These are phyloP conservation scores for Typhlichthys subterraneus DNA, from an alignment of 2,797 vertebrate genomes.

Conservation along the genomic window DNA sequence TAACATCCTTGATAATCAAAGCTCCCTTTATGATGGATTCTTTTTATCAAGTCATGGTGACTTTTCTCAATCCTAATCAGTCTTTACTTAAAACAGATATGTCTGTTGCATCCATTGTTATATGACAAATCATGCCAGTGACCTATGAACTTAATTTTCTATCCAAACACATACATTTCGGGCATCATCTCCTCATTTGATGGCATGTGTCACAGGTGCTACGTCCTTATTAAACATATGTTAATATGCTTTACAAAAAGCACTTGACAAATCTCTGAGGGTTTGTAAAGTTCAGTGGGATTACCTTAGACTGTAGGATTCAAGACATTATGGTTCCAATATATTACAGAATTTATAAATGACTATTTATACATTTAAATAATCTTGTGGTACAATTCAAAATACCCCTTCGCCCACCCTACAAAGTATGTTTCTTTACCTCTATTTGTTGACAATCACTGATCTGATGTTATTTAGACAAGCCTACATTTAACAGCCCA, in stretches of 20 bases:
- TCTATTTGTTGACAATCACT: background rate
- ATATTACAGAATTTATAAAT: too few relatives aligned
- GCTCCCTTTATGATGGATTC: slow-evolving; percentile 22
- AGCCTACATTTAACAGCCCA: slow-evolving; percentile 20
- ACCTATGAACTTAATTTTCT: slow-evolving; percentile 90
- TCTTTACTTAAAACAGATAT: slow-evolving; percentile 88
- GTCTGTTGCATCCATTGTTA: slow-evolving; percentile 90
- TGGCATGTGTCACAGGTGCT: slow-evolving; percentile 79
- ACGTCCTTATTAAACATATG: slow-evolving; percentile 79
- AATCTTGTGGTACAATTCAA: too few relatives aligned
- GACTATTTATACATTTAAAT: too few relatives aligned
- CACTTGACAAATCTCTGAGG: slow-evolving; percentile 25
- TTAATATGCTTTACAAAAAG: slow-evolving; percentile 48
- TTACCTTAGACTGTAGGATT: slow-evolving; percentile 3
- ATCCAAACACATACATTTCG: slow-evolving; percentile 87
- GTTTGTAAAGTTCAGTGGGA: background rate
- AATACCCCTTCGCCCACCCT: too few relatives aligned
- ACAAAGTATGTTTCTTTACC: too few relatives aligned
- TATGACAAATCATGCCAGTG: slow-evolving; percentile 74
- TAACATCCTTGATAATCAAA: too few relatives aligned
- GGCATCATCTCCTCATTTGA: slow-evolving; percentile 54
- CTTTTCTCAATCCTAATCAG: slow-evolving; percentile 89
- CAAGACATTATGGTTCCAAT: background rate
- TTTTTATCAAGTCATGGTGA: slow-evolving; percentile 80
- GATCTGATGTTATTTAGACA: slow-evolving; percentile 13